phyloP scores from a whole-genome alignment of 2,888 invertebrate species.

The Acanthoscelides obtectus region DNA sequence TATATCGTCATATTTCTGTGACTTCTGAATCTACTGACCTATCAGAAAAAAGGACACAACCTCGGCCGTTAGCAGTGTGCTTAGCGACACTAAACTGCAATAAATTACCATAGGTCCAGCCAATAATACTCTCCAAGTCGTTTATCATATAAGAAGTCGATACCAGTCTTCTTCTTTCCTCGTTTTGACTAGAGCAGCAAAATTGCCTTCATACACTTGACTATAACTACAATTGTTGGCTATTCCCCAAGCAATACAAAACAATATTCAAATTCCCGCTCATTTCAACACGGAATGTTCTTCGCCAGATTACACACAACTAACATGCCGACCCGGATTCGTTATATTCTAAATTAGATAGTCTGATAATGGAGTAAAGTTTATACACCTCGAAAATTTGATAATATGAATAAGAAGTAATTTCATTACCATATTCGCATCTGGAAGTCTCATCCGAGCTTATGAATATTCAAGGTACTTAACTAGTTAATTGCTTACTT shows the following conservation, averaged over 20 bases:
- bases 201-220: background rate
- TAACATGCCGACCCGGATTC: constrained; percentile 25
- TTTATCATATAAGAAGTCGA: too few relatives aligned
- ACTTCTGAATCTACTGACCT: too few relatives aligned
- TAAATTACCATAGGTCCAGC: too few relatives aligned
- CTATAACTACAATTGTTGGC: background rate
- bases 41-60: too few relatives aligned
- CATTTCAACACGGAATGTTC: background rate
- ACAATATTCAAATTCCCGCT: background rate
- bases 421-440: constrained; percentile 40
- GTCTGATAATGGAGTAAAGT: constrained; percentile 34
- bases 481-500: constrained; percentile 36
- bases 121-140: too few relatives aligned
- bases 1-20: too few relatives aligned
- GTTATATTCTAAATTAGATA: constrained; percentile 29
- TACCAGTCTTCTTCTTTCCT: too few relatives aligned
- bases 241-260: background rate
- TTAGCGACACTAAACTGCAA: too few relatives aligned
- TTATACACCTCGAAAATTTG: constrained; percentile 39
- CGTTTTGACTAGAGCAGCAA: too few relatives aligned
- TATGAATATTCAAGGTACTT: constrained; percentile 40
- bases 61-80: too few relatives aligned
- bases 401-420: constrained; percentile 39
- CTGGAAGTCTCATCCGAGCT: constrained; percentile 32
- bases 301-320: background rate